Evolutionary conservation across 1,140 invertebrate species (phyloP), one percentile per base, ranked within the genome.

Genomic region (Drosophila chauvacae): DNA sequence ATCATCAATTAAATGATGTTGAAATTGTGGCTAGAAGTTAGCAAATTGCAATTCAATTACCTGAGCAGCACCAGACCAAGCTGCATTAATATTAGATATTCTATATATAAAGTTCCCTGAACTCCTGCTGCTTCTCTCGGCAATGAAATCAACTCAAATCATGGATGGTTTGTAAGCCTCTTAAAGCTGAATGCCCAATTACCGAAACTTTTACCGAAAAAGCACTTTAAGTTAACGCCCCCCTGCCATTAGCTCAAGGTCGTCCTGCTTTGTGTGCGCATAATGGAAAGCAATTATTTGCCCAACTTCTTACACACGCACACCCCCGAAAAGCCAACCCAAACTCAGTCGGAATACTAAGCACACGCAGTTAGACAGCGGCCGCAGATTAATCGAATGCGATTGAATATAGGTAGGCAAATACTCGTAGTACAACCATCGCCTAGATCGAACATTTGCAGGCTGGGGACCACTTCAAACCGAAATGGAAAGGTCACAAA

Each of bases 211-310:
- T 66, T 66, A 63, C 63, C 41, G 11, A 41, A 60, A 35, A 37
- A 37, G 55, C 53, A 51, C 68, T 60, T 73, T 72, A 72, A 73
- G 68, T 42, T 73, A 72, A 59, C 45, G 42, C 33, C 55, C 20
- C 26, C 23, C 44, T n/a, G 13, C 53, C 70, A 73, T 72, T 72
- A 71, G 47, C 37, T 59, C 51, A 72, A 60, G 66, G 66, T 71
- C 69, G 44, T 13, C 28, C 69, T 28, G 51, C n/a, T 72, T 72
- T 71, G 69, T 72, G 66, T 50, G 51, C n/a, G 20, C 53, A 44
- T 80, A 83, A 84, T 83, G 82, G 81, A 84, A 63, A 71, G 42
- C 81, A 74, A 71, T 83, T 82, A 82, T 72, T 56, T 69, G 75
- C 41, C 47, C 62, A 74, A 60, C 66, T 71, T 77, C 37, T 64